A percentile compares a stretch with the other conserved stretches of the same genome.
phyloP scores from a whole-genome alignment of 2,797 vertebrate genomes.

The Leucoraja ocellata region DNA sequence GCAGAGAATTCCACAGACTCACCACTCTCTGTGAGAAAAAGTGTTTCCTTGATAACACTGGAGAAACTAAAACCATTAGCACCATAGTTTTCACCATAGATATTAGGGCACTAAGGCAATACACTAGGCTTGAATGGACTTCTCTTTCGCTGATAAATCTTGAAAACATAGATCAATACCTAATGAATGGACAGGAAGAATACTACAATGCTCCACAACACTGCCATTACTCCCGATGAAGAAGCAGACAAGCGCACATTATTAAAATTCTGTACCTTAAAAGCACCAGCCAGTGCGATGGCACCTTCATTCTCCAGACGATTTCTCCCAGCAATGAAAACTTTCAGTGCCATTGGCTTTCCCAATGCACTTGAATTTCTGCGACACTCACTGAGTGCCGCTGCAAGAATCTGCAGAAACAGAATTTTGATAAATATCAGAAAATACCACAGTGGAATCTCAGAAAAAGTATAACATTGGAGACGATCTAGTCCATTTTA shows the following conservation, averaged over 20 bases:
- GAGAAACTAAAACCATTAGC: conserved; percentile 81
- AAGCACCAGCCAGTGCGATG: conserved; percentile 84
- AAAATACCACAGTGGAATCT: not conserved
- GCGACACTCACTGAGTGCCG: conserved; percentile 75
- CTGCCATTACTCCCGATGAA: not conserved
- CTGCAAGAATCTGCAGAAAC: conserved; percentile 75
- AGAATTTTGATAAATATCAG: not conserved
- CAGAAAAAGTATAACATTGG: too few species aligned
- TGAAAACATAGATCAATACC: not conserved
- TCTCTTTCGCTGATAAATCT: not conserved
- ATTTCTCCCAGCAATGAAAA: conserved; percentile 92
- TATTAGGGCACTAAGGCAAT: conserved; percentile 61
- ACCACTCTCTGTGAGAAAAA: too few species aligned
- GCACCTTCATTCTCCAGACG: conserved; percentile 93
- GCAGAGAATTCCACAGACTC: too few species aligned
- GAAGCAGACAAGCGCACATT: not conserved
- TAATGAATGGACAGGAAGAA: not conserved
- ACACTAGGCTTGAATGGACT: too few species aligned
- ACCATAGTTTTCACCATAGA: conserved; percentile 67
- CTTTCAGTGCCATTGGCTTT: conserved; percentile 73
- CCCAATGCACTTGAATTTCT: conserved; percentile 68
- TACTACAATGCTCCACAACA: not conserved
- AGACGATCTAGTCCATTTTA: too few species aligned
- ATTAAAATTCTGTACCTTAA: conserved; percentile 63
- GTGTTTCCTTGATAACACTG: conserved; percentile 72